Conservation (phyloP, 2,113 vertebrate species). For the Leucopternis melanops region DNA sequence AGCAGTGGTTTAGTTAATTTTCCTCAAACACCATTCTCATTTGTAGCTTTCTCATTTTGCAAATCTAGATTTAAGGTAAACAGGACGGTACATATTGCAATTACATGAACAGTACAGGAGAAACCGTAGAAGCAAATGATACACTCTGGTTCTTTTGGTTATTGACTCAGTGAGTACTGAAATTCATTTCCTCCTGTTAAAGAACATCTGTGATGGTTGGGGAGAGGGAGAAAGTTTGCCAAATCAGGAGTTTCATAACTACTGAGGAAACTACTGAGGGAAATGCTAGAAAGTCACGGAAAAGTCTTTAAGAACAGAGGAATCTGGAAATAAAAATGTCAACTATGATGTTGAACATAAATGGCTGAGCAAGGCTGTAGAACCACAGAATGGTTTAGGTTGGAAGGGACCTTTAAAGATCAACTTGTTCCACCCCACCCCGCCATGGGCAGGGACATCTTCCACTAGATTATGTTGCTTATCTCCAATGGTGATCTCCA, state of each 20-base stretch:
- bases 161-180: background rate
- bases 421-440: rapidly evolving
- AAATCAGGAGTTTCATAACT: background rate
- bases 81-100: background rate
- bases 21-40: background rate
- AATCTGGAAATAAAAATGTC: background rate
- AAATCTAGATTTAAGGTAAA: background rate
- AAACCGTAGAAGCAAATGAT: background rate
- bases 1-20: background rate
- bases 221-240: background rate
- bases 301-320: background rate
- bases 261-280: background rate
- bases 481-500: background rate
- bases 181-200: background rate
- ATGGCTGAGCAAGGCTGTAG: background rate
- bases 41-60: background rate
- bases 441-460: background rate
- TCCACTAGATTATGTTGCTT: background rate
- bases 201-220: background rate
- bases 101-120: background rate
- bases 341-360: background rate
- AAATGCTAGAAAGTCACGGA: background rate
- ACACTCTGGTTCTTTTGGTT: background rate
- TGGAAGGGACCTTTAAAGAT: background rate
- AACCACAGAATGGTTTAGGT: background rate